These are phyloP conservation scores for Sipha flava DNA, from an alignment of 1,140 invertebrate genomes.

Conservation along the genomic window DNA sequence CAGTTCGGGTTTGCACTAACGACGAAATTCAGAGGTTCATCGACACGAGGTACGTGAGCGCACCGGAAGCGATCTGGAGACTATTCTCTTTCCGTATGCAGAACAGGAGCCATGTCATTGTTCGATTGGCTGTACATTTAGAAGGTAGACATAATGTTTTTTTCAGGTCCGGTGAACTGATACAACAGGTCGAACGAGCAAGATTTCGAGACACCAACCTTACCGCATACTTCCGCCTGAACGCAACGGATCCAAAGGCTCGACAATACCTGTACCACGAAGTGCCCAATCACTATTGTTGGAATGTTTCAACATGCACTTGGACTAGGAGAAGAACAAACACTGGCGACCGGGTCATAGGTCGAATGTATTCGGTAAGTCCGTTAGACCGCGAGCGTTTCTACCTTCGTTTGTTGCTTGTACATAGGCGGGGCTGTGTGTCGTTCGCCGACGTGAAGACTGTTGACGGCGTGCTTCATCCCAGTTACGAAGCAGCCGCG, in stretches of 20 bases:
- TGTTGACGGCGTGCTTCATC: conserved; percentile 38
- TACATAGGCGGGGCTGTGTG: conserved; percentile 43
- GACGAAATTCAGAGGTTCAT: conserved; percentile 34
- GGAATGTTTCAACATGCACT: not conserved
- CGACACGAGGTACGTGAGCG: conserved; percentile 44
- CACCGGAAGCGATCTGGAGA: conserved; percentile 44
- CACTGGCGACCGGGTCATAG: conserved; percentile 20
- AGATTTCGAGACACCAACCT: not conserved
- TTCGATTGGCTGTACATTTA: conserved; percentile 42
- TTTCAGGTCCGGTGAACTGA: not conserved
- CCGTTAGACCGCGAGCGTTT: conserved; percentile 43
- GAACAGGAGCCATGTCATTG: conserved; percentile 41
- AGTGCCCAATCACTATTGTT: not conserved
- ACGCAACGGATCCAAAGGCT: not conserved
- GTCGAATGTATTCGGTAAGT: conserved; percentile 43
- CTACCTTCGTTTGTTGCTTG: conserved; percentile 45
- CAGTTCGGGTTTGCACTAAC: not conserved
- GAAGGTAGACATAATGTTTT: not conserved
- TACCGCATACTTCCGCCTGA: not conserved
- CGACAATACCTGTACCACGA: not conserved
- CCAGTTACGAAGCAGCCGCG: conserved; percentile 41
- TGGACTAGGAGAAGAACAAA: not conserved
- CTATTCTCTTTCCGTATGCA: conserved; percentile 43
- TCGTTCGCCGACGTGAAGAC: conserved; percentile 43
- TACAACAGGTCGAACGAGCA: too few relatives aligned